Percentiles rank a stretch among this genome's conserved stretches.
phyloP scores from a whole-genome alignment of 2,888 invertebrate genomes.

The Cryptocephalus moraei region DNA sequence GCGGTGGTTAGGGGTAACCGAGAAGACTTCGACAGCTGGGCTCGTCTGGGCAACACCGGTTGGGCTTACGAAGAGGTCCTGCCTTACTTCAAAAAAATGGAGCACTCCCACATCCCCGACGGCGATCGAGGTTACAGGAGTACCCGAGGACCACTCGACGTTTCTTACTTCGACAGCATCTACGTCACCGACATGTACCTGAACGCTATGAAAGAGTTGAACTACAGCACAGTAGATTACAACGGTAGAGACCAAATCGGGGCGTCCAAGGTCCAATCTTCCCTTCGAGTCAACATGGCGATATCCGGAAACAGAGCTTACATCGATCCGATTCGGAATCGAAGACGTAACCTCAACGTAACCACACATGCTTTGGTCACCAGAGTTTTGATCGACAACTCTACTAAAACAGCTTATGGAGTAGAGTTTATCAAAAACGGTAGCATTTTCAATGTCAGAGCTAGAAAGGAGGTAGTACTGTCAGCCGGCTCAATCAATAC shows the following conservation, averaged over 20 bases:
- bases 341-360: conserved; percentile 59
- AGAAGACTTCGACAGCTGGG: conserved; percentile 77
- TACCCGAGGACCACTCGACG: background rate
- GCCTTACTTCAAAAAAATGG: conserved; percentile 76
- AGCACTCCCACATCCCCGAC: conserved; percentile 40
- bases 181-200: conserved; percentile 43
- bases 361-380: conserved; percentile 66
- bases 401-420: conserved; percentile 51
- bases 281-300: conserved; percentile 62
- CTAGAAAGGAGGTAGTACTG: conserved; percentile 68
- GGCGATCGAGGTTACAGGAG: background rate
- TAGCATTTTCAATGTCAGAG: conserved; percentile 51
- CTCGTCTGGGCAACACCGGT: conserved; percentile 60
- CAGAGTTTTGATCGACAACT: conserved; percentile 56
- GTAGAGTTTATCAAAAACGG: conserved; percentile 66
- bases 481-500: conserved; percentile 78
- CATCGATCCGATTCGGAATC: conserved; percentile 34
- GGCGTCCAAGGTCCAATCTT: conserved; percentile 47
- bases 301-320: conserved; percentile 43
- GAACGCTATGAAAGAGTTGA: conserved; percentile 64
- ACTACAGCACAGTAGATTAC: conserved; percentile 66
- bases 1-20: conserved; percentile 71
- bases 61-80: conserved; percentile 78
- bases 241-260: conserved; percentile 47
- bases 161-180: background rate